Conservation (phyloP, 2,797 vertebrate genomes). For the Melopsittacus undulatus region DNA sequence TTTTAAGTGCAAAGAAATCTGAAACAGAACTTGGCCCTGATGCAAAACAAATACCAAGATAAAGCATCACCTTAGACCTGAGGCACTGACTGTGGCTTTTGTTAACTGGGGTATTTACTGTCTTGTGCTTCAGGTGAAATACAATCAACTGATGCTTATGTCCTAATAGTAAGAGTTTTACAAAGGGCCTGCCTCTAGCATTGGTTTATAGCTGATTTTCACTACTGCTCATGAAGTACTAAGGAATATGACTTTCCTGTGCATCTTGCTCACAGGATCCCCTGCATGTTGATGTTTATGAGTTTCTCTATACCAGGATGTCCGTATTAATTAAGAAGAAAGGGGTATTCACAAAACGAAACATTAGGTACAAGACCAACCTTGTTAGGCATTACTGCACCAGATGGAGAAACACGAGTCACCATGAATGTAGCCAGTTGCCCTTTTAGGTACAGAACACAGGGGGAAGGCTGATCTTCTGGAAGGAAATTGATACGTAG, state of each 20-base stretch:
- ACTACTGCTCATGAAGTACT: neutral
- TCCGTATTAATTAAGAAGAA: neutral
- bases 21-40: slow-evolving; percentile 3
- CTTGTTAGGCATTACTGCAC: neutral
- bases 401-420: neutral
- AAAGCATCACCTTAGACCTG: neutral
- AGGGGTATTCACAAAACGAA: neutral
- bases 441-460: neutral
- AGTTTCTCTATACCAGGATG: neutral
- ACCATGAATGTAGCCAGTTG: neutral
- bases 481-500: neutral
- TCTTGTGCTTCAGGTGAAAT: neutral
- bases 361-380: neutral
- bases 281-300: neutral
- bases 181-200: neutral
- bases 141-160: neutral
- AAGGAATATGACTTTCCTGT: neutral
- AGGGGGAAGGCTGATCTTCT: neutral
- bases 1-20: slow-evolving; percentile 21
- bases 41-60: slow-evolving; percentile 17
- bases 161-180: neutral
- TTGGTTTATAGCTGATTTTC: neutral
- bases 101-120: neutral
- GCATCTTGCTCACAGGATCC: neutral
- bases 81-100: neutral